Percentiles rank a stretch among this genome's conserved stretches.
These are phyloP conservation scores for Aphis craccivora DNA, from an alignment of 1,140 invertebrate genomes.

Conservation along the genomic window DNA sequence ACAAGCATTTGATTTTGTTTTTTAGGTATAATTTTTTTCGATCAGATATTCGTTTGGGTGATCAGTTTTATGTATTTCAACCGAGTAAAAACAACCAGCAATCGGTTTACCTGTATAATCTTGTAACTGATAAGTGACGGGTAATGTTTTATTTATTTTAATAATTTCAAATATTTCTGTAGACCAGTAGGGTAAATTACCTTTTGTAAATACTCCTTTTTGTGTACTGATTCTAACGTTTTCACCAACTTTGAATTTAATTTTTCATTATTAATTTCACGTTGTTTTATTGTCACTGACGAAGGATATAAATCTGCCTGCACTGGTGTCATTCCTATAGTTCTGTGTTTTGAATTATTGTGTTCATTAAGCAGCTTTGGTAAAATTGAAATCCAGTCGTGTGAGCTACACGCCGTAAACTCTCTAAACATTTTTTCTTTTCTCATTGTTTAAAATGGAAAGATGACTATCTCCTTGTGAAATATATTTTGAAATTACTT, in stretches of 20 bases:
- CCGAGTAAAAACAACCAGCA: no score
- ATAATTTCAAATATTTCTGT: not conserved
- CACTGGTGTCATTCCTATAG: not conserved
- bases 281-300: not conserved
- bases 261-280: no score
- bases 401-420: no score
- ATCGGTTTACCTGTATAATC: not conserved
- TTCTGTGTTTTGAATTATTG: constrained; percentile 1
- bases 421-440: no score
- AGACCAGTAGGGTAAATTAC: not conserved
- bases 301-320: not conserved
- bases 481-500: no score
- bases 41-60: no score
- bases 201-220: not conserved
- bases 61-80: no score
- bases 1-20: no score
- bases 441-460: no score
- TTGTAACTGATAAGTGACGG: not conserved
- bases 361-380: not conserved
- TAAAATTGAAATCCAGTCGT: not conserved
- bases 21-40: no score
- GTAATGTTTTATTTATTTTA: not conserved
- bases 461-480: no score
- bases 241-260: no score
- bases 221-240: not conserved